Base-by-base conservation (phyloP, 2,113 vertebrate species). In the Meriones unguiculatus region DNA sequence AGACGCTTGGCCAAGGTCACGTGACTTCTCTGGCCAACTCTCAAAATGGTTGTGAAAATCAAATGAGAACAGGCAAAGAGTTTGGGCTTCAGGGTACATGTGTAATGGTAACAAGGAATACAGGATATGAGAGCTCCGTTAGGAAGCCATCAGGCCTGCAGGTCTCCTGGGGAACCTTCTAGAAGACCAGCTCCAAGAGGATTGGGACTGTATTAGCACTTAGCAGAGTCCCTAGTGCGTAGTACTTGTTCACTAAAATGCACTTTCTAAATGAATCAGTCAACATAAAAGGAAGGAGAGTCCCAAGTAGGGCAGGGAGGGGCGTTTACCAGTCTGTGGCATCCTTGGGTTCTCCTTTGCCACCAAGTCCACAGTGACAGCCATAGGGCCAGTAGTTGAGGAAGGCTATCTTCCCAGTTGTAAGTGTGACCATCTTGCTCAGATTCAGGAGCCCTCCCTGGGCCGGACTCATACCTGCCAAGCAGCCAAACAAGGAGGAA, bases 281-380 rank as follows among this genome's bases (percentile, higher is more conserved):
- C 57, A 28, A 13, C 14, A 25, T 4, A 52, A 17, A 91, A 62
- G 50, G 24, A 59, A 54, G 20, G 7, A 72, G 84, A 17, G 80
- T 22, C 38, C 28, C 0, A 11, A 76, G 57, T 3, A 20, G 81
- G 90, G 38, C 86, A 72, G 69, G 54, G 65, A 70, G 50, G 62
- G 65, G 69, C 50, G 2, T 12, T 97, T 96, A 98, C 97, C 97
- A 52, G 80, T 98, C 98, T 0, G 96, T 90, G 77, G 92, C 97
- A 8, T 98, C 97, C 69, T 95, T 77, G 87, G 98, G 98, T 32
- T 81, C 52, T 57, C 98, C 98, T 92, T 4, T 96, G 82, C 98
- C 97, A 4, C 97, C 90, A 8, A 3, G 0, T 73, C 98, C 92
- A 0, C 98, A 98, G 91, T 98, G 2, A 35, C 98, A 98, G 64